These are phyloP conservation scores for Anneissia japonica DNA, from an alignment of 35 echinoderm and acorn worm genomes.

Conservation along the genomic window DNA sequence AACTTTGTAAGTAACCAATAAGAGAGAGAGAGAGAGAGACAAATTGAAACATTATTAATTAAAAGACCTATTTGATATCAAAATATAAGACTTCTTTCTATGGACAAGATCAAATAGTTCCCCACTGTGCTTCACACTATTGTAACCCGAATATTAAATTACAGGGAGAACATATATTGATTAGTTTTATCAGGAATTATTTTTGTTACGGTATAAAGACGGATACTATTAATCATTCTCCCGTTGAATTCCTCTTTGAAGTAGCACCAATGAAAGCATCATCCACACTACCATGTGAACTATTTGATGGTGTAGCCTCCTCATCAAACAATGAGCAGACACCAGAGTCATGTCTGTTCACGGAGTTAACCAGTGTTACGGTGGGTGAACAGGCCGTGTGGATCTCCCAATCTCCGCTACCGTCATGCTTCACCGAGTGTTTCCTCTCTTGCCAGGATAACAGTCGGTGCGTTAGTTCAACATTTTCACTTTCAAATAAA, in stretches of 20 bases:
- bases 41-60: no score
- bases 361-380: neutral
- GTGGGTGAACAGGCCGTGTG: neutral
- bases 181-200: no score
- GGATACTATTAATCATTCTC: neutral
- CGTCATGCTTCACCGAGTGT: neutral
- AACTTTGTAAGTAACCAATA: no score
- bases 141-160: no score
- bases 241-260: neutral
- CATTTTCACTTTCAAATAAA: neutral
- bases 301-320: neutral
- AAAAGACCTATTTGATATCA: no score
- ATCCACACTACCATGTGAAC: neutral
- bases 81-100: no score
- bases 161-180: no score
- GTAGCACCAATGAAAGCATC: neutral
- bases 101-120: no score
- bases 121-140: no score
- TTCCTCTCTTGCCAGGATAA: neutral
- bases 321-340: neutral
- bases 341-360: neutral
- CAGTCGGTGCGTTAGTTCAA: neutral
- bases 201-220: no score
- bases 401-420: neutral
- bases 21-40: no score